Base-by-base conservation (phyloP, 2,888 invertebrate species). In the Ophion costatus region DNA sequence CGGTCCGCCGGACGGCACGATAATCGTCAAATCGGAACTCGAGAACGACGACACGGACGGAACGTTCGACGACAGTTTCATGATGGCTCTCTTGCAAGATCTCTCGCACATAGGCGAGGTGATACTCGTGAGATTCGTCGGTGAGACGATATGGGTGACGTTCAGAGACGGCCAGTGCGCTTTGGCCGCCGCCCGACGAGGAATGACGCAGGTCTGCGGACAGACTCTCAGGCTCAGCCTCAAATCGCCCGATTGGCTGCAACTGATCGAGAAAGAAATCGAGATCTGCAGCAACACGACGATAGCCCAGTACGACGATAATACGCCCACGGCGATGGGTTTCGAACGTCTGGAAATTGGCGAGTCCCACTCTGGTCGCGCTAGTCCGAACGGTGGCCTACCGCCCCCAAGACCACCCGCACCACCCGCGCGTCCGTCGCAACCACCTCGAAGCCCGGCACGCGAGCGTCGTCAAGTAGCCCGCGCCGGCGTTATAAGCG, bases 1-100 rank as follows among this genome's bases (percentile, higher is more conserved):
- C 87, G 99, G 99, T 0, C 99, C 99, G 6, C 98, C 98, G 0
- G 99, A 99, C 94, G 97, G 98, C 1, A 99, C 99, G 22, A 96
- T 99, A 87, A 96, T 99, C 70, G 96, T 99, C 10, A 94, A 95
- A 91, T 92, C 93, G 9, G 95, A 95, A 10, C 95, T 95, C 24
- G 94, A 94, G 17, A 94, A 92, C 42, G 94, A 95, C 7, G 95
- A 95, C 57, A 94, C 94, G 3, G 94, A 95, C 0, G 80, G 95
- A 22, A 95, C 96, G 24, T 97, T 98, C 90, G 97, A 98, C 91
- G 97, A 98, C 91, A 96, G 96, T 90, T 95, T 98, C 57, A 97
- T 98, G 95, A 96, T 96, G 82, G 96, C 96, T 5, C 94, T 98
- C 38, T 94, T 98, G 80, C 97, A 97, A 91, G 96, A 97, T 91